Evolutionary conservation across 1,140 invertebrate species (phyloP), one percentile per base, ranked within the genome.

Genomic region (Drosophila grimshawi): DNA sequence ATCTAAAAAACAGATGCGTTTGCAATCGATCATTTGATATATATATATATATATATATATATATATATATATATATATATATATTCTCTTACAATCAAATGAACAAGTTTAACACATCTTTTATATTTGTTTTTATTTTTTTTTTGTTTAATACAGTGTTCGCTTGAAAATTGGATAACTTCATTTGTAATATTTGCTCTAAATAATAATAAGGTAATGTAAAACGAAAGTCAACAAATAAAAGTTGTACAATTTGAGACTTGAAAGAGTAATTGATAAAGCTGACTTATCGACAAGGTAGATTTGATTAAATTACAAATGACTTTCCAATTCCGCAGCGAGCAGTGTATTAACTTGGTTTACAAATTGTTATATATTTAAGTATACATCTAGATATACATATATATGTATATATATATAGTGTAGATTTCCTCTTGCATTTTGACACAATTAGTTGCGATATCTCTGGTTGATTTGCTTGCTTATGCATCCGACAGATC

Each of bases 401-500:
- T 19, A 19, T 19, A 19, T 19, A 19, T 19, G 2, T 19, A 19
- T 19, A 19, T 19, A 19, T 19, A 19, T 19, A 19, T 19, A 19
- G 19, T 19, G 19, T 19, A 19, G 19, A 19, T 45, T 73, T 75
- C 32, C 5, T 59, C 45, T 48, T 65, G 66, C 48, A 43, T 73
- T 78, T 90, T 88, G 81, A 75, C 77, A 86, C 82, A 76, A 75
- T 86, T 69, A 37, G 56, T 39, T 62, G 59, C 41, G 27, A 11
- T 37, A 53, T 45, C 46, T 29, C 10, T 35, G 10, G n/a, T 48
- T 3, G 7, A 43, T 43, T n/a, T 43, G 2, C 3, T 39, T 8
- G 35, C 56, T 70, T 90, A 91, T 66, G 89, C 89, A 81, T 91
- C 90, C 49, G 86, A 90, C 57, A 91, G 71, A 91, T 91, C 90